Evolutionary conservation across 92 coral and sea anemone genomes (phyloP).

Genomic region (Metridium senile): DNA sequence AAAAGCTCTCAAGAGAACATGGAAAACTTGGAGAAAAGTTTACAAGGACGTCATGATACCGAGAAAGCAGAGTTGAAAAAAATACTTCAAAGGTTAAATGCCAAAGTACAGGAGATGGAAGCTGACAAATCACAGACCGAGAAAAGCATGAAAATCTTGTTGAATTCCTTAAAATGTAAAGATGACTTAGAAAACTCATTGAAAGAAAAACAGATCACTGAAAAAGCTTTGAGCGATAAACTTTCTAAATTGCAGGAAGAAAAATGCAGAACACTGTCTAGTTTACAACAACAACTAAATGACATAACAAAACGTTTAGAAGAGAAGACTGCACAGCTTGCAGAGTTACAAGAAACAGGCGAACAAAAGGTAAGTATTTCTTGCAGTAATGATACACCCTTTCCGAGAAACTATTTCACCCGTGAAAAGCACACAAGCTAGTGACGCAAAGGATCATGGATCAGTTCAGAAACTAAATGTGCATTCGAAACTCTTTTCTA

Average conservation of each 20-base stretch:
- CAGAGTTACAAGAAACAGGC: not conserved
- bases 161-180: conserved; percentile 6
- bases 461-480: too few relatives aligned
- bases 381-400: not conserved
- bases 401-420: too few relatives aligned
- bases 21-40: conserved; percentile 2
- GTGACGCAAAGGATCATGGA: too few relatives aligned
- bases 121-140: conserved; percentile 1
- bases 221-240: conserved; percentile 3
- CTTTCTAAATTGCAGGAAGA: not conserved
- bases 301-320: not conserved
- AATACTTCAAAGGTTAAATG: not conserved
- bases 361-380: not conserved
- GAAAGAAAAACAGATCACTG: not conserved
- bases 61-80: conserved; percentile 2
- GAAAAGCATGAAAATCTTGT: not conserved
- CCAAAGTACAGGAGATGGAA: conserved; percentile 10
- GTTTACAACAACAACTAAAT: not conserved
- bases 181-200: conserved; percentile 8
- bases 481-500: too few relatives aligned
- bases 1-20: conserved; percentile 8
- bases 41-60: not conserved
- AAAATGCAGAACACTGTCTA: not conserved
- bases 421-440: too few relatives aligned
- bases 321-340: not conserved